A percentile compares a stretch with the other conserved stretches of the same genome.
phyloP scores from a whole-genome alignment of 2,888 invertebrate genomes.

The Trissolcus brochymenae region DNA sequence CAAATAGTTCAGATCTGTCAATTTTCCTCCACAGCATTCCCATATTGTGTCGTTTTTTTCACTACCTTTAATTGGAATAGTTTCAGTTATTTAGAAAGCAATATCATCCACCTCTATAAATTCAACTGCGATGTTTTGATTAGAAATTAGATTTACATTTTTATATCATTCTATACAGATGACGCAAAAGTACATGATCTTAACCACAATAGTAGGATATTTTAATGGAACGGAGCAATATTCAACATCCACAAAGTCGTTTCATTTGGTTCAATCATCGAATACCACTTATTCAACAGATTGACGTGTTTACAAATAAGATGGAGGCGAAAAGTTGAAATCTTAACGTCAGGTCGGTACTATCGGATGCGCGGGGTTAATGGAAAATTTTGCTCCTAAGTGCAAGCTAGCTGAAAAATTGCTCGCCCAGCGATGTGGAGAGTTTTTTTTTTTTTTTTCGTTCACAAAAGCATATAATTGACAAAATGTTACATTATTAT shows the following conservation, averaged over 20 bases:
- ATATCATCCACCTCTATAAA: too few relatives aligned
- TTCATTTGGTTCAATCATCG: slow-evolving; percentile 8
- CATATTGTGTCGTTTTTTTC: too few relatives aligned
- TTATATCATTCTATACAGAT: too few relatives aligned
- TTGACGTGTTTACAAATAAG: slow-evolving; percentile 29
- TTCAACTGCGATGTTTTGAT: too few relatives aligned
- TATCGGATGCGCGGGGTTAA: slow-evolving; percentile 10
- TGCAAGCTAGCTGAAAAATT: slow-evolving; percentile 1
- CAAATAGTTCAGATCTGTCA: too few relatives aligned
- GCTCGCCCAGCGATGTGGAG: not conserved
- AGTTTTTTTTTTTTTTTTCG: slow-evolving; percentile 13
- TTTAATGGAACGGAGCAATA: too few relatives aligned
- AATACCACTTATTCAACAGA: slow-evolving; percentile 20
- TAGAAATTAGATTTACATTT: too few relatives aligned
- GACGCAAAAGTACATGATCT: too few relatives aligned
- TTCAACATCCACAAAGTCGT: not conserved
- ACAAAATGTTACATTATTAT: slow-evolving; percentile 22
- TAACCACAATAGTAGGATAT: too few relatives aligned
- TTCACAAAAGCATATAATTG: not conserved
- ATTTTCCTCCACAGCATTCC: too few relatives aligned
- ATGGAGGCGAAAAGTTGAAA: slow-evolving; percentile 14
- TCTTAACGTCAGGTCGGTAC: slow-evolving; percentile 6
- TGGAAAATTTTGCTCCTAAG: not conserved
- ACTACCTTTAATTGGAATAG: not conserved
- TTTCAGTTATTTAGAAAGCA: too few relatives aligned